Evolutionary conservation across 2,888 invertebrate species (phyloP), one percentile per base, ranked within the genome.

Genomic region (Zaprionus obscuricornis): DNA sequence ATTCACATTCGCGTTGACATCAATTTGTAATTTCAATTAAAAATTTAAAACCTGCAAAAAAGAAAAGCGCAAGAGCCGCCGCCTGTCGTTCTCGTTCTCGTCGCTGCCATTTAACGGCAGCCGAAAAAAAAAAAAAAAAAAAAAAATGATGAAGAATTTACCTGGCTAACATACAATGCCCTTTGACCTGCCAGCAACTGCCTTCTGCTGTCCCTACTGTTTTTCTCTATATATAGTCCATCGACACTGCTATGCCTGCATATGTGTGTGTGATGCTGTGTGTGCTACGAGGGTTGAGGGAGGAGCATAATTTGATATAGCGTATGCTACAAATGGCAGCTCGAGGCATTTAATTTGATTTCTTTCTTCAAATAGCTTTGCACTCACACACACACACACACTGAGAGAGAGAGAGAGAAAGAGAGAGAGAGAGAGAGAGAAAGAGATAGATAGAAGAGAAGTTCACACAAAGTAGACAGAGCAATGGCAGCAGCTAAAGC

Each of bases 21-120:
- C 79, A 82, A 82, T 78, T 73, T 70, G 75, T 78, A 78, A 78
- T 82, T 82, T 70, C 74, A 78, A 78, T 82, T 73, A 82, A 78
- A 78, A 82, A 78, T 78, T 67, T 66, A 78, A 82, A 66, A 46
- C 33, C 51, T 43, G 52, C 45, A 40, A 45, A 54, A 59, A 66
- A 40, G 40, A 54, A 59, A 66, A 24, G 66, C 58, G 50, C 58
- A 64, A 63, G 56, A 69, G 62, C 27, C 33, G 14, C 22, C n/a
- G n/a, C n/a, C n/a, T n/a, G n/a, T n/a, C n/a, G n/a, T n/a, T n/a
- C n/a, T n/a, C n/a, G n/a, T 10, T 34, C 42, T 57, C 57, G 68
- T 57, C 40, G 57, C 51, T 58, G 51, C 59, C 73, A 63, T 71
- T 74, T 63, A 76, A 63, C 58, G 62, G 51, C 45, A 56, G 26